Evolutionary conservation across 1,140 invertebrate species (phyloP).

Genomic region (Drosophila arawakana): DNA sequence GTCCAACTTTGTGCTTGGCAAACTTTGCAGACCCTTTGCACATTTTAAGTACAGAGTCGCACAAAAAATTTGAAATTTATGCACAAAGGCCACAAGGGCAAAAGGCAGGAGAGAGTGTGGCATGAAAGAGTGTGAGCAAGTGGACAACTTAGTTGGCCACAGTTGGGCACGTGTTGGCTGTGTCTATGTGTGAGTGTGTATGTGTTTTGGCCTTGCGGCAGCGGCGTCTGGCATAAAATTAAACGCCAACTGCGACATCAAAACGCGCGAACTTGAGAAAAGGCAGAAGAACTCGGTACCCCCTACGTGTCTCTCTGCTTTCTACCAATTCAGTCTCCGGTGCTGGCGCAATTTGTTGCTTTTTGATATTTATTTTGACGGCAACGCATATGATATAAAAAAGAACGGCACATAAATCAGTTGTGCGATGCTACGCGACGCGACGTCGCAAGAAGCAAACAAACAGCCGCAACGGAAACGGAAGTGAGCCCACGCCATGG

Average conservation of each 20-base stretch:
- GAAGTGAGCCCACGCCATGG: background rate
- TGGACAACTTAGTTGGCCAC: constrained; percentile 45
- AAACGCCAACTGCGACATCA: constrained; percentile 56
- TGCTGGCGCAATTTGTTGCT: constrained; percentile 74
- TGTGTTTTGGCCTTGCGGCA: constrained; percentile 57
- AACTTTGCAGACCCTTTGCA: too few relatives aligned
- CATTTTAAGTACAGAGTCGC: too few relatives aligned
- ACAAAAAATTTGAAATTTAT: constrained; percentile 51
- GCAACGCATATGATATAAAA: constrained; percentile 57
- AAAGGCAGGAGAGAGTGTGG: background rate
- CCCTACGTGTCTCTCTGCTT: background rate
- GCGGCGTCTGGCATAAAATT: constrained; percentile 68
- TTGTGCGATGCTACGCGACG: constrained; percentile 14
- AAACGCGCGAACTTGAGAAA: constrained; percentile 32
- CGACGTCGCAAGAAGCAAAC: constrained; percentile 37
- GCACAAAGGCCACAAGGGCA: constrained; percentile 50
- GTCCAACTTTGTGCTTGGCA: too few relatives aligned
- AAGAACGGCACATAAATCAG: constrained; percentile 71
- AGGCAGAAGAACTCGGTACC: background rate
- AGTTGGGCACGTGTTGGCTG: constrained; percentile 57
- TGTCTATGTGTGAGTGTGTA: background rate
- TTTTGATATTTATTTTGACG: constrained; percentile 80
- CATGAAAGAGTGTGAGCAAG: constrained; percentile 1
- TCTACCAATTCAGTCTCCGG: constrained; percentile 27
- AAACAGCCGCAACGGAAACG: constrained; percentile 54